These are phyloP conservation scores for Calliphora vomitoria DNA, from an alignment of 2,888 invertebrate species.

Conservation along the genomic window DNA sequence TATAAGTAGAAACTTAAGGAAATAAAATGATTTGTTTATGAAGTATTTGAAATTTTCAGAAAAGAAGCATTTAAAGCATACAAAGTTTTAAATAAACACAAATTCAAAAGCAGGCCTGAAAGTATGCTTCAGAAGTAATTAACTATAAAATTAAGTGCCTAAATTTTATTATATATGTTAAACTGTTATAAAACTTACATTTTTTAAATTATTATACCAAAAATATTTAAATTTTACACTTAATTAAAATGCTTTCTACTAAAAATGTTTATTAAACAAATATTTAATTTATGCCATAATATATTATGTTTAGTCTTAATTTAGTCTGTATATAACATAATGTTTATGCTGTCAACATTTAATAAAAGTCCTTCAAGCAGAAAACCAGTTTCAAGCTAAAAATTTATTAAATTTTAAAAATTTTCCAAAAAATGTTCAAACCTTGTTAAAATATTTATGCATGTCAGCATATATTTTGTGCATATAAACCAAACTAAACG, in stretches of 20 bases:
- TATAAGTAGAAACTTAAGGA: background rate
- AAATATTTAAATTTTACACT: too few species aligned
- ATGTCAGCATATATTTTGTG: constrained; percentile 25
- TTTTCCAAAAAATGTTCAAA: background rate
- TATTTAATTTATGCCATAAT: constrained; percentile 28
- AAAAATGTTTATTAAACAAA: background rate
- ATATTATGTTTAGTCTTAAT: constrained; percentile 11
- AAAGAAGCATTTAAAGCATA: too few species aligned
- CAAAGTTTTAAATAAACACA: too few species aligned
- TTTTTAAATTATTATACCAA: too few species aligned
- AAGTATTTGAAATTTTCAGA: too few species aligned
- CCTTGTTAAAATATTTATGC: background rate
- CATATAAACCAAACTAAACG: constrained; percentile 28
- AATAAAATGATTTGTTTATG: background rate
- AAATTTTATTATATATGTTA: too few species aligned
- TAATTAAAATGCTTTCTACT: too few species aligned
- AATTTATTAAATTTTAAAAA: constrained; percentile 36
- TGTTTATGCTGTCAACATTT: constrained; percentile 25
- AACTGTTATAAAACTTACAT: too few species aligned
- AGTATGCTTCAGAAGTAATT: too few species aligned
- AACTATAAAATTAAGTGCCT: too few species aligned
- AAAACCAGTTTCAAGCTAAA: background rate
- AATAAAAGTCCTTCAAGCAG: constrained; percentile 16
- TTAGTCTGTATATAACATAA: background rate
- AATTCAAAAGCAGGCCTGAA: too few species aligned